Evolutionary conservation across 2,888 invertebrate genomes (phyloP).

Genomic region (Dinocampus coccinellae): DNA sequence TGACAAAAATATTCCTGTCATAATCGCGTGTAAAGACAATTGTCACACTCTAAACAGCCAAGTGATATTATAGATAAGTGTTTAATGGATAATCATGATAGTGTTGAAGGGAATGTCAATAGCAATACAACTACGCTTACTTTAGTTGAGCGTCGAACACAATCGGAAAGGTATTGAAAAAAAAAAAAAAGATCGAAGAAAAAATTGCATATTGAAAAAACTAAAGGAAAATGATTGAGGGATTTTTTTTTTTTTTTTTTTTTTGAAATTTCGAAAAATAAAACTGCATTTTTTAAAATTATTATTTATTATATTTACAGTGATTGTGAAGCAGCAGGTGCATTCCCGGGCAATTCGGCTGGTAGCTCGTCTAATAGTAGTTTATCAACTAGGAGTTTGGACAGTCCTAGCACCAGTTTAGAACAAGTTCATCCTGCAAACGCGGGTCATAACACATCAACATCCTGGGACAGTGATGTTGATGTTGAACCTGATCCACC

Average conservation of each 20-base stretch:
- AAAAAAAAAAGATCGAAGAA: not conserved
- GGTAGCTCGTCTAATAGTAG: slow-evolving; percentile 68
- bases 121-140: slow-evolving; percentile 41
- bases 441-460: slow-evolving; percentile 56
- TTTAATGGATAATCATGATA: slow-evolving; percentile 44
- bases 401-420: slow-evolving; percentile 81
- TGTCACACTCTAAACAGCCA: slow-evolving; percentile 50
- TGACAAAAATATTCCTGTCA: slow-evolving; percentile 53
- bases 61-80: slow-evolving; percentile 52
- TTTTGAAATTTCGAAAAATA: too few relatives aligned
- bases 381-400: slow-evolving; percentile 71
- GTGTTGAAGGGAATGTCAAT: slow-evolving; percentile 40
- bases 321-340: slow-evolving; percentile 63
- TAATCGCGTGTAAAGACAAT: slow-evolving; percentile 52
- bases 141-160: slow-evolving; percentile 55
- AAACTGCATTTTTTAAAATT: too few relatives aligned
- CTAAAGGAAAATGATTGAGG: not conserved
- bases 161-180: slow-evolving; percentile 63
- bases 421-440: slow-evolving; percentile 74
- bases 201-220: not conserved
- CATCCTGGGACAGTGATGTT: slow-evolving; percentile 71
- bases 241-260: slow-evolving; percentile 54
- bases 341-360: slow-evolving; percentile 66
- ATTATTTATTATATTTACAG: slow-evolving; percentile 62
- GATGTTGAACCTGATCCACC: slow-evolving; percentile 79